These are phyloP conservation scores for Nemapogon koenigi DNA, from an alignment of 2,888 invertebrate species.

Conservation along the genomic window DNA sequence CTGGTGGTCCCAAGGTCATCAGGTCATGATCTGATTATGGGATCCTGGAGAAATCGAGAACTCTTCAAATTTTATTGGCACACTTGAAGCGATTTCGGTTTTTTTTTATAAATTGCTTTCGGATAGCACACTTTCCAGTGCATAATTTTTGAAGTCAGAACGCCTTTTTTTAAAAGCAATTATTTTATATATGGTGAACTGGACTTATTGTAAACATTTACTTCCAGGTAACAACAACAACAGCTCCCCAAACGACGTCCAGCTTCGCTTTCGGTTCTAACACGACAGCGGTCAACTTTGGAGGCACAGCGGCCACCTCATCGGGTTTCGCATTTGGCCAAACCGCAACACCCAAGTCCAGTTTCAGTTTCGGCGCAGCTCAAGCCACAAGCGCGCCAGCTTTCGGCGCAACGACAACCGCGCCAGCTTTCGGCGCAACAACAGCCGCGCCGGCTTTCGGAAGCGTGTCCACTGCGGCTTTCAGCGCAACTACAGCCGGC, in stretches of 20 bases:
- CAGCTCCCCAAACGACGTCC: slow-evolving; percentile 23
- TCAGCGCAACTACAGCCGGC: not conserved
- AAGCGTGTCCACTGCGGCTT: not conserved
- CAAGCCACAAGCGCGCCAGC: slow-evolving; percentile 3
- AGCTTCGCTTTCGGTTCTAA: slow-evolving; percentile 17
- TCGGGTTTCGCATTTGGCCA: slow-evolving; percentile 2
- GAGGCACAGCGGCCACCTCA: slow-evolving; percentile 2
- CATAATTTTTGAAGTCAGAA: too few relatives aligned
- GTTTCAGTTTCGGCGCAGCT: slow-evolving; percentile 19
- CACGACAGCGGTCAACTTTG: slow-evolving; percentile 12
- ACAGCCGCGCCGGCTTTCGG: slow-evolving; percentile 7
- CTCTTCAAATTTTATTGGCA: too few relatives aligned
- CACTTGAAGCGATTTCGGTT: too few relatives aligned
- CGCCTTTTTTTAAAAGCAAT: too few relatives aligned
- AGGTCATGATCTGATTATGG: too few relatives aligned
- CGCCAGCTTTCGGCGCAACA: slow-evolving; percentile 19
- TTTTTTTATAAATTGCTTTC: too few relatives aligned
- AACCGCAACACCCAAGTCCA: not conserved
- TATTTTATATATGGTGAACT: too few relatives aligned
- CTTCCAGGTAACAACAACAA: slow-evolving; percentile 22
- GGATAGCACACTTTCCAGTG: too few relatives aligned
- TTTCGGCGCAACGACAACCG: slow-evolving; percentile 12
- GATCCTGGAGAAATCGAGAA: too few relatives aligned
- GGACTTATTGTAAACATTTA: too few relatives aligned
- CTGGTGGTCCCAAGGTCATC: too few relatives aligned